These are phyloP conservation scores for Numenius phaeopus DNA, from an alignment of 2,797 vertebrate species.

Conservation along the genomic window DNA sequence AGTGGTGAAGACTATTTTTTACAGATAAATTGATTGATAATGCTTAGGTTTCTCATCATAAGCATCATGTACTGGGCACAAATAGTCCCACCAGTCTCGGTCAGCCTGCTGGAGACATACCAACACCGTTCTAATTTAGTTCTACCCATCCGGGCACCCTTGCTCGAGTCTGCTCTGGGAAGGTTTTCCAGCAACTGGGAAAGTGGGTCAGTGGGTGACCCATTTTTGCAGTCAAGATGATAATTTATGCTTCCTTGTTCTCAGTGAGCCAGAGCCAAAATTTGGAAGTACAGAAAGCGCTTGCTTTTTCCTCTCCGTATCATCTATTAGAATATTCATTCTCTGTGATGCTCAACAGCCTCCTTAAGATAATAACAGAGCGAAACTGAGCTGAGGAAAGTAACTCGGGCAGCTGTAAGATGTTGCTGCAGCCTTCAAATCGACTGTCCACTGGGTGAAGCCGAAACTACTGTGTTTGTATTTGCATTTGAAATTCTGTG, in stretches of 20 bases:
- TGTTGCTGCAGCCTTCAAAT: not conserved
- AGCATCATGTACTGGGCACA: not conserved
- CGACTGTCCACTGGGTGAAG: not conserved
- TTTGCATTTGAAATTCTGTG: not conserved
- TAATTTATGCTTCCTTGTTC: not conserved
- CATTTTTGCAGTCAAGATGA: not conserved
- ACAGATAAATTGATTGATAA: not conserved
- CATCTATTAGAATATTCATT: constrained; percentile 11
- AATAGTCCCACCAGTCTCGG: not conserved
- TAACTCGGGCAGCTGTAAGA: not conserved
- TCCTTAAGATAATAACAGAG: not conserved
- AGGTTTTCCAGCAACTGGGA: not conserved
- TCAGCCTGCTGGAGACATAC: not conserved
- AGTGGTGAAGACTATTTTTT: not conserved
- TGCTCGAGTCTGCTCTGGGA: not conserved
- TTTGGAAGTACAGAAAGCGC: not conserved
- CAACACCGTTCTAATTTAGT: not conserved
- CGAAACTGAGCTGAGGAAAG: not conserved
- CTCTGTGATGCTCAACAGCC: not conserved
- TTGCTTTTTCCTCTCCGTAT: not conserved
- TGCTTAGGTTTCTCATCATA: not conserved
- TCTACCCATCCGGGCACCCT: not conserved
- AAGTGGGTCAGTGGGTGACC: constrained; percentile 32
- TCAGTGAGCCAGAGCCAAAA: not conserved
- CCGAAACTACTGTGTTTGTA: not conserved